Evolutionary conservation across 2,113 vertebrate genomes (phyloP), one percentile per base, ranked within the genome.

Genomic region (Acrocephalus arundinaceus): DNA sequence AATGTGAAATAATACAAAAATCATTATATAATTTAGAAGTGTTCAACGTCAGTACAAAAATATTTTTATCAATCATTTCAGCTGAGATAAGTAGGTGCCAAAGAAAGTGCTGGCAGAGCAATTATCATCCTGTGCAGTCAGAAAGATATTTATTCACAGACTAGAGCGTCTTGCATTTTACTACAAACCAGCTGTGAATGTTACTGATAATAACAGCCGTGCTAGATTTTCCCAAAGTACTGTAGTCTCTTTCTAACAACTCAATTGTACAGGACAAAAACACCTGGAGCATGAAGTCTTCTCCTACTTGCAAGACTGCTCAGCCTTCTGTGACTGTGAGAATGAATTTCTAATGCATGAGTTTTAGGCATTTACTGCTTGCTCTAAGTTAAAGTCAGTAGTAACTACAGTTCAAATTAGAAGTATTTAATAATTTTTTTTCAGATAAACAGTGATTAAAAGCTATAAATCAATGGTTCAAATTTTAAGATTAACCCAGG

Each of bases 91-190:
- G 97, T 95, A 97, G 97, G 97, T 97, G 96, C 97, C 96, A 97
- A 96, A 96, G 97, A 96, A 98, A 97, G 97, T 96, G 94, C 96
- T 97, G 97, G 96, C 96, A 96, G 96, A 97, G 96, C 98, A 98
- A 98, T 98, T 98, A 98, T 95, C 96, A 93, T 97, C 97, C 95
- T 92, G 96, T 96, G 97, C 95, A 97, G 97, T 97, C 97, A 97
- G 97, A 95, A 97, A 95, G 96, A 97, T 97, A 97, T 96, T 98
- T 98, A 98, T 98, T 98, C 98, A 97, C 97, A 98, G 97, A 94
- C 96, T 89, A 97, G 77, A 97, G 96, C 68, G 45, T 95, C 90
- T 95, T 96, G 96, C 82, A 87, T 98, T 97, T 97, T 93, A 93
- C 97, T 97, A 96, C 72, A 94, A 97, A 92, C 96, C 97, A 97